Evolutionary conservation across 1,140 invertebrate genomes (phyloP), one percentile per base, ranked within the genome.

Genomic region (Maconellicoccus hirsutus): DNA sequence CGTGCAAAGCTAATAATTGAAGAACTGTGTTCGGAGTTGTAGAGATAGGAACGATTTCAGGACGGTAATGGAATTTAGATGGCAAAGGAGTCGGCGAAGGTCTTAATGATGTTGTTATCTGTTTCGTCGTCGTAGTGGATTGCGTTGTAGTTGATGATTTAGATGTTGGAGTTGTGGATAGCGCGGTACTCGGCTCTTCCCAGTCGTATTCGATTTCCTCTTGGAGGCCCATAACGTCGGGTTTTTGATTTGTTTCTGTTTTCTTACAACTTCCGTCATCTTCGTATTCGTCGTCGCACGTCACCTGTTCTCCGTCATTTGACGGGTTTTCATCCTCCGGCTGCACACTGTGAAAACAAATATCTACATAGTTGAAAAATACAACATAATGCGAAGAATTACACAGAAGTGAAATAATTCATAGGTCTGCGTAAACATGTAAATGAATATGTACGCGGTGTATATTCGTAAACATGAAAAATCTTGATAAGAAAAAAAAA

Each of bases 271-370:
- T 69, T n/a, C 73, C 75, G 77, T 76, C 80, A 74, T 76, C 78
- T 74, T 72, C 73, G 73, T 79, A 75, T 75, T 76, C 75, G 72
- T 72, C 79, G 79, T 78, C 80, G 38, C 21, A 14, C 33, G 16
- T 0, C 21, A 42, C 21, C 27, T 74, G 69, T 42, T 76, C n/a
- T 74, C 73, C 21, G 16, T 29, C 3, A 22, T 29, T 6, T 12
- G n/a, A 1, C 16, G 25, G n/a, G 73, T 76, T 70, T 75, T 73
- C 72, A 73, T 73, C 71, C 39, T 71, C n/a, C 12, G 70, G 25
- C 19, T 66, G 61, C 8, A 66, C 25, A 23, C 61, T 66, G 61
- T 4, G 25, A 66, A 25, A 23, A 26, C 1, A 66, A 16, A n/a
- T 4, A n/a, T n/a, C n/a, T n/a, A n/a, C n/a, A n/a, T n/a, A n/a